Conservation (phyloP, 2,797 vertebrate genomes). For the Anguilla anguilla region DNA sequence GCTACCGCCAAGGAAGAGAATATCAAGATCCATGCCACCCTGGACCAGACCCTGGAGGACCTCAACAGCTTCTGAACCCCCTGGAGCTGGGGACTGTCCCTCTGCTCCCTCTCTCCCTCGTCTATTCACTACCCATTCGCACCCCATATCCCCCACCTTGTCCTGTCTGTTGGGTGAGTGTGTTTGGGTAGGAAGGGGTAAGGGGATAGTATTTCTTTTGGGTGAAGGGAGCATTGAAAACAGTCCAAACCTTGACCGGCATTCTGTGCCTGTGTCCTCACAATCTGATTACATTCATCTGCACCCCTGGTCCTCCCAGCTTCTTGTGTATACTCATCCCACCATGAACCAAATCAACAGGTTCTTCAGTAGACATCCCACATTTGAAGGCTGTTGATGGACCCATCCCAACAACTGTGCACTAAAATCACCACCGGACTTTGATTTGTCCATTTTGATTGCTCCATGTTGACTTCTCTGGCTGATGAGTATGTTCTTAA, state of each 20-base stretch:
- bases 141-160: constrained; percentile 45
- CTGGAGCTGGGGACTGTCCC: constrained; percentile 1
- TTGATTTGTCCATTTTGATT: constrained; percentile 7
- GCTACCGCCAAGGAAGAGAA: constrained; percentile 85
- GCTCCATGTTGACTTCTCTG: not conserved
- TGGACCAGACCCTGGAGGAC: constrained; percentile 90
- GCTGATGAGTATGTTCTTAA: not conserved
- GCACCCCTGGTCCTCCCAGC: not conserved
- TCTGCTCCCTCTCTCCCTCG: constrained; percentile 37
- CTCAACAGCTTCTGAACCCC: constrained; percentile 85
- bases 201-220: constrained; percentile 31
- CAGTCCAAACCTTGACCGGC: constrained; percentile 27
- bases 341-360: constrained; percentile 34
- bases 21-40: constrained; percentile 83
- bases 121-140: not conserved
- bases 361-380: constrained; percentile 28
- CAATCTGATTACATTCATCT: not conserved
- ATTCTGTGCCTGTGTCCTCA: constrained; percentile 23
- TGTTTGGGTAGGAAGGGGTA: constrained; percentile 38
- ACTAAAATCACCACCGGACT: not conserved
- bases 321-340: constrained; percentile 10
- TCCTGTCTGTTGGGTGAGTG: constrained; percentile 40
- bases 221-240: constrained; percentile 44
- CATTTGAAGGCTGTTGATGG: constrained; percentile 28
- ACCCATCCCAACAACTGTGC: constrained; percentile 42